Conservation (phyloP, 2,113 vertebrate genomes). For the Chionis minor region DNA sequence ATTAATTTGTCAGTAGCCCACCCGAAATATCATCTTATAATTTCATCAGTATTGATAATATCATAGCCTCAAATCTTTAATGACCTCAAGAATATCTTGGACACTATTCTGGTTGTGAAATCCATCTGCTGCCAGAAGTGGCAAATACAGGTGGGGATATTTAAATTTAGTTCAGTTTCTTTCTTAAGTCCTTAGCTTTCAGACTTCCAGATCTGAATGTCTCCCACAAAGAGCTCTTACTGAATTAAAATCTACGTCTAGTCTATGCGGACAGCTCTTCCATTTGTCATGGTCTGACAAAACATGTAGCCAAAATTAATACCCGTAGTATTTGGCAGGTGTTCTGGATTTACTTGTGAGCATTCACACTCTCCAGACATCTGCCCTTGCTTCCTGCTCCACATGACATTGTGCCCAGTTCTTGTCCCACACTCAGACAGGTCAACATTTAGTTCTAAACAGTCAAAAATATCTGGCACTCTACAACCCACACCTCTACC, state of each 20-base stretch:
- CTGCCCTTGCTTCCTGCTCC: constrained; percentile 28
- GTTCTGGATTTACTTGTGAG: constrained; percentile 16
- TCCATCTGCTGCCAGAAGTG: neutral
- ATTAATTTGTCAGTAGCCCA: neutral
- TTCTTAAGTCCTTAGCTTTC: neutral
- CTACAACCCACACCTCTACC: neutral
- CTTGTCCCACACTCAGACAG: neutral
- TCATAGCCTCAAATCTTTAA: neutral
- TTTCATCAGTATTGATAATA: neutral
- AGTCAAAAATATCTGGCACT: neutral
- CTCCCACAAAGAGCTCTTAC: neutral
- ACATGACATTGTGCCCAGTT: neutral
- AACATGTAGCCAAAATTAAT: constrained; percentile 41
- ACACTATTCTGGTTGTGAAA: neutral
- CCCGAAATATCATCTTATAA: neutral
- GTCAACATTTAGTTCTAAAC: neutral
- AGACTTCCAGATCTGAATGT: neutral
- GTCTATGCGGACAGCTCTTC: neutral
- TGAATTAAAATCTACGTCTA: neutral
- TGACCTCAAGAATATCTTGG: neutral
- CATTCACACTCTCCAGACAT: constrained; percentile 14
- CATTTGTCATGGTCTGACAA: constrained; percentile 33
- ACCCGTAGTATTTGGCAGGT: constrained; percentile 24
- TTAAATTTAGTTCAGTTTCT: neutral
- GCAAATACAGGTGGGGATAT: neutral